Evolutionary conservation across 2,797 vertebrate genomes (phyloP).

Genomic region (Poeciliopsis paucimaculata): DNA sequence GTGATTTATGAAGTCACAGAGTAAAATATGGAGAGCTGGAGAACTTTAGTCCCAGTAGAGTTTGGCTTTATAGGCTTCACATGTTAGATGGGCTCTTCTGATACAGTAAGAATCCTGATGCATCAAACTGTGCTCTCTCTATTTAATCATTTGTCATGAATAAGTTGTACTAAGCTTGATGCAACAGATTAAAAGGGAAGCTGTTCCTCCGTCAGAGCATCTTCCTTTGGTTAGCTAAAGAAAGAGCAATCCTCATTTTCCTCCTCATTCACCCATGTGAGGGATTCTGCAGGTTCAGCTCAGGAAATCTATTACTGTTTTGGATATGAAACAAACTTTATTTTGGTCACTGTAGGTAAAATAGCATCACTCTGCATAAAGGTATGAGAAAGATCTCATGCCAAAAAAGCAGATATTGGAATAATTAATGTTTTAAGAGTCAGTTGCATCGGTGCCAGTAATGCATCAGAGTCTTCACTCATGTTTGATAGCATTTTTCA

Average conservation of each 20-base stretch:
- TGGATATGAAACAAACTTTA: slow-evolving; percentile 12
- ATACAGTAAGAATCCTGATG: slow-evolving; percentile 36
- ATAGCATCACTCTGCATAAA: background rate
- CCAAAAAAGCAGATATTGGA: background rate
- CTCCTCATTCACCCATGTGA: slow-evolving; percentile 16
- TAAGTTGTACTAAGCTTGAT: slow-evolving; percentile 23
- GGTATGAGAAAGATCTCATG: background rate
- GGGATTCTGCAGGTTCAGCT: background rate
- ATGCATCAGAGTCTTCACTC: slow-evolving; percentile 47
- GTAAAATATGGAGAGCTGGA: slow-evolving; percentile 10
- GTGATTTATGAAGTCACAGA: slow-evolving; percentile 52
- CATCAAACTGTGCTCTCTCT: slow-evolving; percentile 10
- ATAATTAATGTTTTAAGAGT: slow-evolving; percentile 46
- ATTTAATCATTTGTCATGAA: slow-evolving; percentile 26
- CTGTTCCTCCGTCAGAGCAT: background rate
- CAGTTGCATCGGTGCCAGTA: slow-evolving; percentile 60
- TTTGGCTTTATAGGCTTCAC: background rate
- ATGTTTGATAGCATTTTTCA: slow-evolving; percentile 46
- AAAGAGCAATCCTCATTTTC: background rate
- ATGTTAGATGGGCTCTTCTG: slow-evolving; percentile 22
- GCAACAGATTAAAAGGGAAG: slow-evolving; percentile 49
- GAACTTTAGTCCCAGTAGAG: slow-evolving; percentile 24
- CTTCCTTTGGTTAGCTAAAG: too few relatives aligned
- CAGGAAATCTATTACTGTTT: slow-evolving; percentile 18
- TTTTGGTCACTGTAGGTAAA: slow-evolving; percentile 2